These are phyloP conservation scores for Hermaeophaga mercurialis DNA, from an alignment of 2,888 invertebrate species.

Conservation along the genomic window DNA sequence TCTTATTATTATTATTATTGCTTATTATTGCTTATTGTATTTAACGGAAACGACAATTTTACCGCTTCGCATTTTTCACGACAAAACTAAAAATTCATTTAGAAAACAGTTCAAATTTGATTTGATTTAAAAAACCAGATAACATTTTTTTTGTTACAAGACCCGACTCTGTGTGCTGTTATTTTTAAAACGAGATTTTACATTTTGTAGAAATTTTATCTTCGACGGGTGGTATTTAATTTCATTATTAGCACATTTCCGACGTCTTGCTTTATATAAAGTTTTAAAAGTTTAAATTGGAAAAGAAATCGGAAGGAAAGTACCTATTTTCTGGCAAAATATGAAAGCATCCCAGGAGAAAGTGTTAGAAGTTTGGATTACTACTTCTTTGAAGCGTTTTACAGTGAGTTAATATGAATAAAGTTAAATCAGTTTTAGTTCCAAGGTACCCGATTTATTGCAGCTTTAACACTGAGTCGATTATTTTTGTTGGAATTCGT, in stretches of 20 bases:
- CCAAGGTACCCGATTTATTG: too few relatives aligned
- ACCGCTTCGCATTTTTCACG: too few relatives aligned
- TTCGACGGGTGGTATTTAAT: slow-evolving; percentile 6
- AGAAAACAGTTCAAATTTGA: too few relatives aligned
- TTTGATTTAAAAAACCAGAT: too few relatives aligned
- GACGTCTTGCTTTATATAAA: background rate
- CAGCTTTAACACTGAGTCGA: too few relatives aligned
- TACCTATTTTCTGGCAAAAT: slow-evolving; percentile 2
- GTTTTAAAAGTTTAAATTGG: slow-evolving; percentile 18
- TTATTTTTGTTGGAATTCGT: too few relatives aligned
- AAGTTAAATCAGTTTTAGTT: too few relatives aligned
- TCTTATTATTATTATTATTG: too few relatives aligned
- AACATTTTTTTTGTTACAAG: too few relatives aligned
- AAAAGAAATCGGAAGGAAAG: slow-evolving; percentile 8
- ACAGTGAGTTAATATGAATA: background rate
- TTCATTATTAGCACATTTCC: slow-evolving; percentile 20
- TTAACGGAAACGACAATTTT: too few relatives aligned
- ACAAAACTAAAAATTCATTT: too few relatives aligned
- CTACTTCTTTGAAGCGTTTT: background rate
- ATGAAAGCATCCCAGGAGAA: background rate
- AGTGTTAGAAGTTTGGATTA: slow-evolving; percentile 5
- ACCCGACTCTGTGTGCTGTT: background rate
- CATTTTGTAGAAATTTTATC: slow-evolving; percentile 14
- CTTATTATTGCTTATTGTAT: too few relatives aligned
- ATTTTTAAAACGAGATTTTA: slow-evolving; percentile 9